Percentiles rank a stretch among this genome's conserved stretches.
Evolutionary conservation across 1,140 invertebrate species (phyloP).

Genomic region (Anthonomus grandis): DNA sequence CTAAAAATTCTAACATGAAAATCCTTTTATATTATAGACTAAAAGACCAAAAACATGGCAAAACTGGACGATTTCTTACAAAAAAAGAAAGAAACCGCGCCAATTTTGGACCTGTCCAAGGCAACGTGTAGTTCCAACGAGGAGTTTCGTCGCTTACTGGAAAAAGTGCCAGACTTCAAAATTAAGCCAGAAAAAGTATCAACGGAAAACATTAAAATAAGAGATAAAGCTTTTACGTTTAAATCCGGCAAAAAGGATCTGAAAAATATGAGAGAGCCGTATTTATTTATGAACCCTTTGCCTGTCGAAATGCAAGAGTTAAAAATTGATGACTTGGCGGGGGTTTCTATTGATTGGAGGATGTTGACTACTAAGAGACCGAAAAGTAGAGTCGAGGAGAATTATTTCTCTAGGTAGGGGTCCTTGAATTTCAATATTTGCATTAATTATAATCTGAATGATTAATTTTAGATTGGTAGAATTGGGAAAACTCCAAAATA

Average conservation of each 20-base stretch:
- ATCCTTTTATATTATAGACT: conserved; percentile 4
- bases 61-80: conserved; percentile 78
- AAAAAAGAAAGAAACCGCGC: conserved; percentile 78
- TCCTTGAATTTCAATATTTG: background rate
- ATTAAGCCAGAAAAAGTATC: conserved; percentile 79
- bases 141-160: conserved; percentile 76
- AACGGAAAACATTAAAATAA: conserved; percentile 65
- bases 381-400: conserved; percentile 77
- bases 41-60: conserved; percentile 51
- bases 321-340: conserved; percentile 73
- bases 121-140: conserved; percentile 69
- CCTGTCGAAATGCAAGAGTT: conserved; percentile 77
- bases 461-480: conserved; percentile 62
- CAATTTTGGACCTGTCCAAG: conserved; percentile 80
- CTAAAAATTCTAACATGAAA: background rate
- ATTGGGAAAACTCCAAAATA: conserved; percentile 72
- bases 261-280: conserved; percentile 57
- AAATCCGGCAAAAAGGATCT: conserved; percentile 65
- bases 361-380: conserved; percentile 86
- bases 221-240: conserved; percentile 61
- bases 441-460: background rate
- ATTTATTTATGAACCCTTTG: conserved; percentile 73
- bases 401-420: conserved; percentile 75
- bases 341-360: conserved; percentile 87
- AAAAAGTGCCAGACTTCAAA: conserved; percentile 86